Conservation (phyloP, 2,888 invertebrate species). For the Salticus scenicus region DNA sequence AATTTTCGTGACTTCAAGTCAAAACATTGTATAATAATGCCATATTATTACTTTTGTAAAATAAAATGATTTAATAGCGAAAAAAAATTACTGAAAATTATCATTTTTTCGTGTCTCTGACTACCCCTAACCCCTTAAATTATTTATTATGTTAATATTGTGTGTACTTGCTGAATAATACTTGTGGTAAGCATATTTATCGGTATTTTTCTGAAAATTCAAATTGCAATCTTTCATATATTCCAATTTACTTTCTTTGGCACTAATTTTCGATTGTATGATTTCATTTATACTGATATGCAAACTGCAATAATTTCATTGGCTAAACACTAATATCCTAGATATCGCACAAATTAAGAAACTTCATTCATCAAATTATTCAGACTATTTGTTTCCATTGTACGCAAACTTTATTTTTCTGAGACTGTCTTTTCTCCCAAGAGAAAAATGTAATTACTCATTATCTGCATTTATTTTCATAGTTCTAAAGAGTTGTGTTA, state of each 20-base stretch:
- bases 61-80: too few relatives aligned
- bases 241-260: conserved; percentile 55
- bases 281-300: not conserved
- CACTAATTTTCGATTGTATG: conserved; percentile 42
- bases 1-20: too few relatives aligned
- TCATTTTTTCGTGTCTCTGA: too few relatives aligned
- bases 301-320: not conserved
- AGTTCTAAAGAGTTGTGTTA: not conserved
- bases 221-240: too few relatives aligned
- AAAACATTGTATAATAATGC: too few relatives aligned
- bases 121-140: too few relatives aligned
- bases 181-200: too few relatives aligned
- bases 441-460: not conserved
- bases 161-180: too few relatives aligned
- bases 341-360: conserved; percentile 40
- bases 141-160: too few relatives aligned
- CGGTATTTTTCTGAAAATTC: too few relatives aligned
- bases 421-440: not conserved
- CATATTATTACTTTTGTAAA: too few relatives aligned
- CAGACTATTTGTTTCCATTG: conserved; percentile 50
- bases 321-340: not conserved
- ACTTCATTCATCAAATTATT: conserved; percentile 58
- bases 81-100: too few relatives aligned
- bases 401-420: conserved; percentile 24
- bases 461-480: not conserved